A percentile compares a stretch with the other conserved stretches of the same genome.
phyloP scores from a whole-genome alignment of 2,797 vertebrate genomes.

The Premnoplex brunnescens region DNA sequence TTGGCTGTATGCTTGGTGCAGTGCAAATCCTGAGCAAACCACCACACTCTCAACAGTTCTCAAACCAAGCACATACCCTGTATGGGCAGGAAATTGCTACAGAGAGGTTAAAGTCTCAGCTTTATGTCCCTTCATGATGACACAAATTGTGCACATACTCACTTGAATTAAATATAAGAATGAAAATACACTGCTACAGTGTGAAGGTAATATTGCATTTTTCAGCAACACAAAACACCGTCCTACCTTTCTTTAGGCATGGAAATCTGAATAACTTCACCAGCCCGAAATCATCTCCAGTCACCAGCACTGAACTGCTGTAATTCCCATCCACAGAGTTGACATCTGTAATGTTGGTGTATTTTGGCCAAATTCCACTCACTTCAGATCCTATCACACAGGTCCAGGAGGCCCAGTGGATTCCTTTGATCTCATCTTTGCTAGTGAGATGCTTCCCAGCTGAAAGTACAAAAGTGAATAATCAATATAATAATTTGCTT shows the following conservation, averaged over 20 bases:
- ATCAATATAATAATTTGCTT: not conserved
- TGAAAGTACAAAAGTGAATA: conserved; percentile 68
- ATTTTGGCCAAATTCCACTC: conserved; percentile 94
- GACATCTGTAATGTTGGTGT: conserved; percentile 84
- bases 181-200: accelerated
- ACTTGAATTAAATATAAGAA: not conserved
- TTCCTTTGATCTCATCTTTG: conserved; percentile 91
- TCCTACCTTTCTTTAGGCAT: conserved; percentile 90
- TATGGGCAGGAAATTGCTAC: not conserved
- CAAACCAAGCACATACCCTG: not conserved
- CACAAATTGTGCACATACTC: not conserved
- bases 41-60: not conserved
- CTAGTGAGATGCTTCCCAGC: conserved; percentile 87
- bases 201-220: not conserved
- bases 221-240: not conserved
- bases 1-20: not conserved
- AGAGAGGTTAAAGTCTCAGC: not conserved
- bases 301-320: conserved; percentile 86
- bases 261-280: conserved; percentile 94
- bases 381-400: conserved; percentile 91
- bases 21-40: not conserved
- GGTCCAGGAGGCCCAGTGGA: conserved; percentile 94
- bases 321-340: conserved; percentile 96
- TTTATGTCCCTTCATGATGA: not conserved
- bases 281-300: conserved; percentile 91